Percentiles rank a stretch among this genome's conserved stretches.
phyloP scores from a whole-genome alignment of 2,888 invertebrate genomes.

The Drosophila greeni region DNA sequence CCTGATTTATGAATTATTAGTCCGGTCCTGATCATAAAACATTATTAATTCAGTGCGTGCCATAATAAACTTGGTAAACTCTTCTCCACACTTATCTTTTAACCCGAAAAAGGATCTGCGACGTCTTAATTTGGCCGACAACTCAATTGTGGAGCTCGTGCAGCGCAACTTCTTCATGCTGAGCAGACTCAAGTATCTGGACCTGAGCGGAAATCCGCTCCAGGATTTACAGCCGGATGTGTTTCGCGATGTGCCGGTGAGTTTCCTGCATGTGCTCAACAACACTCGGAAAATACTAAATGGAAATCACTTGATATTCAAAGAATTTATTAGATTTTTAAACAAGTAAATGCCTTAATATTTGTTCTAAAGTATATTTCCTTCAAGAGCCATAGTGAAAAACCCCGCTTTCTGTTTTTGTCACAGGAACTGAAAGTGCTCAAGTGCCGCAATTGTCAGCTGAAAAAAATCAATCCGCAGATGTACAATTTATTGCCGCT shows the following conservation, averaged over 20 bases:
- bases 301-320: neutral
- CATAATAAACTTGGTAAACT: constrained; percentile 53
- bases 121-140: constrained; percentile 84
- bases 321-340: neutral
- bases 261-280: constrained; percentile 60
- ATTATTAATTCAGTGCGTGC: constrained; percentile 67
- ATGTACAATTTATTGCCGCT: constrained; percentile 87
- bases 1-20: constrained; percentile 69
- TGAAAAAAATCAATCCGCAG: constrained; percentile 87
- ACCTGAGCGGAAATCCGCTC: constrained; percentile 87
- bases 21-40: constrained; percentile 43
- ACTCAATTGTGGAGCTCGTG: constrained; percentile 84
- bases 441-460: constrained; percentile 85
- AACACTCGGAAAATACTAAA: neutral
- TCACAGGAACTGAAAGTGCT: constrained; percentile 84
- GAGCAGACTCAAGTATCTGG: constrained; percentile 84
- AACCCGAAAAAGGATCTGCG: constrained; percentile 80
- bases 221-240: constrained; percentile 87
- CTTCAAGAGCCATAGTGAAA: constrained; percentile 6
- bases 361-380: too few species aligned
- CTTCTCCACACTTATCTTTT: neutral
- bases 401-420: constrained; percentile 15
- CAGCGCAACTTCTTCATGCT: constrained; percentile 87
- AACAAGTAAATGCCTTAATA: neutral
- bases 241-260: constrained; percentile 85